Evolutionary conservation across 2,113 vertebrate genomes (phyloP).

Genomic region (Lophura nycthemera): DNA sequence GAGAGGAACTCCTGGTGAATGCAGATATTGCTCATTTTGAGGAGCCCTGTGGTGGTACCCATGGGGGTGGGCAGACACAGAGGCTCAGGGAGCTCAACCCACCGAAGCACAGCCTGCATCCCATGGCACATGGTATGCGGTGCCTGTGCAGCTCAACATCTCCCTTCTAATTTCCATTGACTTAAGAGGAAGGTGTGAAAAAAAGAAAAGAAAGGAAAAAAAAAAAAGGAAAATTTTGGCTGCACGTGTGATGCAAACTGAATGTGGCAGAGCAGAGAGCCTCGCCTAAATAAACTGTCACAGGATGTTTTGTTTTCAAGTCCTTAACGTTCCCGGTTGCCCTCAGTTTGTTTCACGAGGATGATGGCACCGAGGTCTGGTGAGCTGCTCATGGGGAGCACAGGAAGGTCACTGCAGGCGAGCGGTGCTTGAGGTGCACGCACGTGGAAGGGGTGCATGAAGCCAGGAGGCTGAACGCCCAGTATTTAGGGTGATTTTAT

Average conservation of each 20-base stretch:
- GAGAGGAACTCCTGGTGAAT: background rate
- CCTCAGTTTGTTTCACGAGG: background rate
- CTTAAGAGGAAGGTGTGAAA: background rate
- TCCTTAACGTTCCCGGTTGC: background rate
- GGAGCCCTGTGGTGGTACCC: background rate
- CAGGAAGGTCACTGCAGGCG: background rate
- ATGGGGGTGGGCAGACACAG: accelerated
- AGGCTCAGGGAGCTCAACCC: background rate
- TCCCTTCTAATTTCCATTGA: background rate
- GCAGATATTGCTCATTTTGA: background rate
- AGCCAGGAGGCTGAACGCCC: background rate
- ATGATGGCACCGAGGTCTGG: accelerated
- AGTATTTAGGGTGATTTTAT: background rate
- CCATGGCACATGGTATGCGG: background rate
- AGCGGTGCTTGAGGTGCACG: background rate
- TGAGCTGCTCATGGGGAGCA: background rate
- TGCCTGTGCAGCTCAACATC: background rate
- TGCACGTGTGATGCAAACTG: background rate
- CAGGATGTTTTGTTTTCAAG: slow-evolving; percentile 11
- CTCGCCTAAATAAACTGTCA: background rate
- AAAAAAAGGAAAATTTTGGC: background rate
- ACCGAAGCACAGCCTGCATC: background rate
- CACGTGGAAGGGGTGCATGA: background rate
- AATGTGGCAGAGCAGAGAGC: background rate
- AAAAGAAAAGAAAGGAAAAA: too few relatives aligned